Evolutionary conservation across 2,888 invertebrate species (phyloP).

Genomic region (Micoletzkya japonica): DNA sequence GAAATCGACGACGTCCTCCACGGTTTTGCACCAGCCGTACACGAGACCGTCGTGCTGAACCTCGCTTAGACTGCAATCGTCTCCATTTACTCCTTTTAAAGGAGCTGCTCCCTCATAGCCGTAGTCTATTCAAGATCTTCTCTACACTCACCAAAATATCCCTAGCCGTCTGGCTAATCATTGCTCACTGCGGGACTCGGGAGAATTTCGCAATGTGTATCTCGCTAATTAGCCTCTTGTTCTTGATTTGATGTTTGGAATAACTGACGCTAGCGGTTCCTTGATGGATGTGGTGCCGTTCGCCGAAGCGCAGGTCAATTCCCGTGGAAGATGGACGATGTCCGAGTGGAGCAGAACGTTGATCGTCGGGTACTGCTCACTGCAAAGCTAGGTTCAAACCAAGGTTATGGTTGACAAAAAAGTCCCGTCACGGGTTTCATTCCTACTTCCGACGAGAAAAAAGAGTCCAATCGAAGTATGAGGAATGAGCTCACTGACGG

Average conservation of each 20-base stretch:
- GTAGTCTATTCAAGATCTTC: too few relatives aligned
- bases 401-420: too few relatives aligned
- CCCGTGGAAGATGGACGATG: slow-evolving; percentile 5
- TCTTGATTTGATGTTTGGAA: too few relatives aligned
- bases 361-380: slow-evolving; percentile 1
- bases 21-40: slow-evolving; percentile 19
- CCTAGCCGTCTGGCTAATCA: too few relatives aligned
- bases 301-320: slow-evolving; percentile 18
- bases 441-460: neutral
- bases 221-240: too few relatives aligned
- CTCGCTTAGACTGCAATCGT: slow-evolving; percentile 6
- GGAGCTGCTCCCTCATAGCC: too few relatives aligned
- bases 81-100: too few relatives aligned
- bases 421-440: neutral
- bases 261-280: neutral
- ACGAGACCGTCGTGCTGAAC: slow-evolving; percentile 11
- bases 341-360: slow-evolving; percentile 24
- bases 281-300: slow-evolving; percentile 21
- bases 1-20: slow-evolving; percentile 25
- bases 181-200: too few relatives aligned
- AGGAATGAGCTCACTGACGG: neutral
- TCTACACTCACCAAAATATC: too few relatives aligned
- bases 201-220: too few relatives aligned
- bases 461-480: neutral
- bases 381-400: neutral